A percentile compares a stretch with the other conserved stretches of the same genome.
phyloP scores from a whole-genome alignment of 2,888 invertebrate species.

The Teleogryllus oceanicus region DNA sequence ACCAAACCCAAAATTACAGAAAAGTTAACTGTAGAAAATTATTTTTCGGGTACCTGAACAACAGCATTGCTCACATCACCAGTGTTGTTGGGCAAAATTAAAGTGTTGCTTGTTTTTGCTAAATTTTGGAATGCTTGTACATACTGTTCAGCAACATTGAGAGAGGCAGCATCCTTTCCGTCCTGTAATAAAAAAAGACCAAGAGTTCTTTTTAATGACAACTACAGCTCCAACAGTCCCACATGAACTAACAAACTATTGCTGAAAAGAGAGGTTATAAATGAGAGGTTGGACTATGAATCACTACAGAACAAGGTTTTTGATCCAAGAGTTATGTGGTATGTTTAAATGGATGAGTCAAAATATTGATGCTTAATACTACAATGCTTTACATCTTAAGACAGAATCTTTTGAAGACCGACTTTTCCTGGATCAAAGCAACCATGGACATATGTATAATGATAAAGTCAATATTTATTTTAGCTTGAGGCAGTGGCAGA shows the following conservation, averaged over 20 bases:
- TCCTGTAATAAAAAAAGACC: constrained; percentile 50
- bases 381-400: not conserved
- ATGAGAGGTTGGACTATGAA: no score
- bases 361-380: not conserved
- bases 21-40: not conserved
- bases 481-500: no score
- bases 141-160: constrained; percentile 93
- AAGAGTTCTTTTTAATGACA: not conserved
- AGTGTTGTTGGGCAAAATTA: constrained; percentile 88
- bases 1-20: not conserved
- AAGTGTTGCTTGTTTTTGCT: constrained; percentile 89
- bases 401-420: no score
- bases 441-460: no score
- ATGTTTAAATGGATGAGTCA: not conserved
- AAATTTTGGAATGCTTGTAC: constrained; percentile 89
- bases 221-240: not conserved
- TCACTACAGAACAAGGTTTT: no score
- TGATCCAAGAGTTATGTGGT: no score
- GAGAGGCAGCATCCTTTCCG: constrained; percentile 85
- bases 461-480: no score
- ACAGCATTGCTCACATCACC: constrained; percentile 77
- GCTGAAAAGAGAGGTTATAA: no score
- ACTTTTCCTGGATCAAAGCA: no score
- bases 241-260: no score
- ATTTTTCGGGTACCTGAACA: constrained; percentile 58